Percentiles rank a stretch among this genome's conserved stretches.
These are phyloP conservation scores for Ophion ellenae DNA, from an alignment of 2,888 invertebrate genomes.

Conservation along the genomic window DNA sequence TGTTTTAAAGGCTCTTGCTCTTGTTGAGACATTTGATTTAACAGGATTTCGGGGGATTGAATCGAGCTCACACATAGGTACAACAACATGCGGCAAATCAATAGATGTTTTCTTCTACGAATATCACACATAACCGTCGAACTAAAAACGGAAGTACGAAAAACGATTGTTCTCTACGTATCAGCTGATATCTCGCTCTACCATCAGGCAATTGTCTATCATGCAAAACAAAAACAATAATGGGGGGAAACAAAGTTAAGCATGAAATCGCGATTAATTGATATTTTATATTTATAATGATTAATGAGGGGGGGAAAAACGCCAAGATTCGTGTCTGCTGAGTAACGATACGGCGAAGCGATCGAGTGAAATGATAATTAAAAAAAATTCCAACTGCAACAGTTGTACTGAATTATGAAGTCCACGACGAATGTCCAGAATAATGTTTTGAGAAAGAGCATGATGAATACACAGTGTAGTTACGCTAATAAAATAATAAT, in stretches of 20 bases:
- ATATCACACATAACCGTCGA: slow-evolving; percentile 8
- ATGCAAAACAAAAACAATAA: slow-evolving; percentile 53
- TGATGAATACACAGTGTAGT: slow-evolving; percentile 62
- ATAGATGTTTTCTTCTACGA: slow-evolving; percentile 29
- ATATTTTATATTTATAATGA: slow-evolving; percentile 60
- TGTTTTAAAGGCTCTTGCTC: not conserved
- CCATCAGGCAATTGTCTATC: slow-evolving; percentile 61
- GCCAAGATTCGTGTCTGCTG: slow-evolving; percentile 6
- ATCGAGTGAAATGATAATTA: slow-evolving; percentile 23
- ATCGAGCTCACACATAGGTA: slow-evolving; percentile 63
- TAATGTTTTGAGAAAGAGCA: slow-evolving; percentile 64
- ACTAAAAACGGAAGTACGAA: slow-evolving; percentile 19
- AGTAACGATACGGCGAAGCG: slow-evolving; percentile 30
- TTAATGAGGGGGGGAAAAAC: not conserved
- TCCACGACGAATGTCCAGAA: slow-evolving; percentile 18
- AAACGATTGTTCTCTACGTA: slow-evolving; percentile 41
- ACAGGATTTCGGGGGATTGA: slow-evolving; percentile 33
- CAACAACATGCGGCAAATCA: slow-evolving; percentile 65
- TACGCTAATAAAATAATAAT: slow-evolving; percentile 75
- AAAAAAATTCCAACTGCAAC: not conserved
- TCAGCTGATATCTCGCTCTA: slow-evolving; percentile 38
- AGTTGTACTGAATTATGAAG: not conserved
- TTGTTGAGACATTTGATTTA: slow-evolving; percentile 9
- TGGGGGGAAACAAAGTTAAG: slow-evolving; percentile 32
- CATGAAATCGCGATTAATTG: slow-evolving; percentile 33